A percentile compares a stretch with the other conserved stretches of the same genome.
Evolutionary conservation across 2,797 vertebrate genomes (phyloP).

Genomic region (Epinephelus coioides): DNA sequence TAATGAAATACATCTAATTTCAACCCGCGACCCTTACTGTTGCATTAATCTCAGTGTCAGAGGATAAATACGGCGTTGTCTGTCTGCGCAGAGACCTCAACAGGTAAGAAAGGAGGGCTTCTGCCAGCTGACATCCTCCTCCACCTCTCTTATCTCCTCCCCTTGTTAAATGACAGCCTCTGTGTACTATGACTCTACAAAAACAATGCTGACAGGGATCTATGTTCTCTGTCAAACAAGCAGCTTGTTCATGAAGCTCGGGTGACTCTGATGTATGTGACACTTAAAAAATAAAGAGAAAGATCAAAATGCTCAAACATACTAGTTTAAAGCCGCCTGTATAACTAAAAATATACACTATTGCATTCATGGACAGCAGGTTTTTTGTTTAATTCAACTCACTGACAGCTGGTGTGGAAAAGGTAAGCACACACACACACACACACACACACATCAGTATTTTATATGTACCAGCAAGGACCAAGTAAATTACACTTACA

Average conservation of each 20-base stretch:
- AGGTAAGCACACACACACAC: background rate
- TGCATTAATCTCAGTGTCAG: background rate
- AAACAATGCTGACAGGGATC: constrained; percentile 33
- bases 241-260: constrained; percentile 27
- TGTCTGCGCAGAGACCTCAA: constrained; percentile 30
- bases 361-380: background rate
- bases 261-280: constrained; percentile 27
- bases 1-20: background rate
- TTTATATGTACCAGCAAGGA: background rate
- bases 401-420: background rate
- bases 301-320: background rate
- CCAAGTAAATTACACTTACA: background rate
- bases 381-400: background rate
- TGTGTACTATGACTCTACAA: constrained; percentile 38
- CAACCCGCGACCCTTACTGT: background rate
- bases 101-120: constrained; percentile 56
- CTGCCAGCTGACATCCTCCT: constrained; percentile 28
- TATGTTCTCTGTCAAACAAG: constrained; percentile 29
- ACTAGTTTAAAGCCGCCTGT: background rate
- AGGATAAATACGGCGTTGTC: background rate
- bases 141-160: constrained; percentile 18
- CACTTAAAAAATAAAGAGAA: background rate
- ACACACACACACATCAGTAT: background rate
- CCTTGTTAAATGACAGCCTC: constrained; percentile 48
- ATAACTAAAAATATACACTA: background rate